Evolutionary conservation across 2,113 vertebrate genomes (phyloP).

Genomic region (Paramisgurnus dabryanus): DNA sequence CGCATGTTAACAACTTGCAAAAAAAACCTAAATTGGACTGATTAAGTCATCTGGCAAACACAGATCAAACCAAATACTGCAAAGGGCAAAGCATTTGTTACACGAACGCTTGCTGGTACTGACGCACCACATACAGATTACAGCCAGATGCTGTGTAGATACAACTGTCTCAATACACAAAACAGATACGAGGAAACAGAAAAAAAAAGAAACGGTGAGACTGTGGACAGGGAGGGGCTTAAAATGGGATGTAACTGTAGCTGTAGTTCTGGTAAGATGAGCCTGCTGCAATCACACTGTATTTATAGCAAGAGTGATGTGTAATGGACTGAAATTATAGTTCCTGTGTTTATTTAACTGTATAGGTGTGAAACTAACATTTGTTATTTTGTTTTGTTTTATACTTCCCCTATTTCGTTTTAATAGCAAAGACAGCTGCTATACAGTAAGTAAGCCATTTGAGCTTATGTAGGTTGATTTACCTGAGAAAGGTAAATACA

Average conservation of each 20-base stretch:
- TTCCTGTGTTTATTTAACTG: neutral
- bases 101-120: constrained; percentile 43
- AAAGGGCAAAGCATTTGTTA: constrained; percentile 51
- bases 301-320: constrained; percentile 8
- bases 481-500: neutral
- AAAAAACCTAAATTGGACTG: constrained; percentile 50
- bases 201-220: neutral
- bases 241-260: constrained; percentile 6
- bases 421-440: neutral
- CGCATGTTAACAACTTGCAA: constrained; percentile 51
- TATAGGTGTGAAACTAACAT: too few relatives aligned
- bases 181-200: neutral
- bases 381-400: neutral
- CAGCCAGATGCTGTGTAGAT: constrained; percentile 48
- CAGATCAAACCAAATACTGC: constrained; percentile 52
- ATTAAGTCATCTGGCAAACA: constrained; percentile 46
- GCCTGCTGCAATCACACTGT: constrained; percentile 5
- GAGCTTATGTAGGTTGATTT: neutral
- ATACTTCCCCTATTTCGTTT: neutral
- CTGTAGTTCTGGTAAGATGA: constrained; percentile 16
- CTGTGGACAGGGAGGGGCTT: neutral
- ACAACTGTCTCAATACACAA: constrained; percentile 16
- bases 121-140: constrained; percentile 48
- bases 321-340: neutral
- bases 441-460: neutral